phyloP scores from a whole-genome alignment of 2,888 invertebrate species.

The Clusia tigrina region DNA sequence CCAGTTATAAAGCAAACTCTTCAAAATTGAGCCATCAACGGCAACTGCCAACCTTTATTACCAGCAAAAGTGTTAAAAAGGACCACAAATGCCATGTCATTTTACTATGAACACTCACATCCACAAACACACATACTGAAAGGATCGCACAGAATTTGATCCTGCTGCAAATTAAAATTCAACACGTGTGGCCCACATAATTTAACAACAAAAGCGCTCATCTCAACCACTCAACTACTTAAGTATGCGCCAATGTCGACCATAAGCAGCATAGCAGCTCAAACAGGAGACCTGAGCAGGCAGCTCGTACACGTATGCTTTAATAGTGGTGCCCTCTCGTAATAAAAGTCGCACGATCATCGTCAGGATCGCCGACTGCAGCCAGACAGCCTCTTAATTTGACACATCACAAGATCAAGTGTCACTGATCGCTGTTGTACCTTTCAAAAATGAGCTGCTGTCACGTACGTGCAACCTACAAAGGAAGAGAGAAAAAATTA shows the following conservation, averaged over 20 bases:
- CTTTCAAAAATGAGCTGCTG: conserved; percentile 14
- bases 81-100: conserved; percentile 8
- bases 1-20: background rate
- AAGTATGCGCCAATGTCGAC: conserved; percentile 53
- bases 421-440: conserved; percentile 50
- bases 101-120: background rate
- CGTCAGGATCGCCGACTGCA: conserved; percentile 22
- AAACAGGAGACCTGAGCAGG: background rate
- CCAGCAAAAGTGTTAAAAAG: conserved; percentile 9
- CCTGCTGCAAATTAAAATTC: conserved; percentile 7
- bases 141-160: conserved; percentile 12
- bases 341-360: conserved; percentile 57
- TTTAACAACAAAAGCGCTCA: conserved; percentile 33
- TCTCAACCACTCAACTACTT: conserved; percentile 59
- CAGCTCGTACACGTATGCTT: background rate
- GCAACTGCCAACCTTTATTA: background rate
- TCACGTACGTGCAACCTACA: conserved; percentile 40
- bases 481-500: conserved; percentile 24
- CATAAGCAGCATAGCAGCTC: conserved; percentile 16
- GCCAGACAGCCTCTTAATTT: conserved; percentile 59
- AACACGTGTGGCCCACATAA: conserved; percentile 6
- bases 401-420: conserved; percentile 61
- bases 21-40: conserved; percentile 4
- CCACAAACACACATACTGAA: background rate
- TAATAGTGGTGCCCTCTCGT: background rate